A percentile compares a stretch with the other conserved stretches of the same genome.
These are phyloP conservation scores for Hyphantria cunea DNA, from an alignment of 1,140 invertebrate genomes.

Conservation along the genomic window DNA sequence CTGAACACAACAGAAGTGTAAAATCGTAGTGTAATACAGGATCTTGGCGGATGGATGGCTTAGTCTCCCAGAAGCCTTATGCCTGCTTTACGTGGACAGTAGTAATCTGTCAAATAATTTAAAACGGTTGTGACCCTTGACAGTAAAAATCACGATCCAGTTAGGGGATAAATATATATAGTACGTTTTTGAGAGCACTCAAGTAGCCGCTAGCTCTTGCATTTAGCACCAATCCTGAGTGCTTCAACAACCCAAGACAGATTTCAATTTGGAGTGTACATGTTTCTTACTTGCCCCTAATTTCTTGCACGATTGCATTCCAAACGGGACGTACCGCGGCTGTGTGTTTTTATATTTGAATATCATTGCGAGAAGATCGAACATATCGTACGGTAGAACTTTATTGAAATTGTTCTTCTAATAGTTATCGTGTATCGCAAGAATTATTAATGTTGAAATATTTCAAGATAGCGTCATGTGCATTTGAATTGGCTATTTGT, in stretches of 20 bases:
- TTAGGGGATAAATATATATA: too few species aligned
- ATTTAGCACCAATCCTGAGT: slow-evolving; percentile 8
- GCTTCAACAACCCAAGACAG: slow-evolving; percentile 35
- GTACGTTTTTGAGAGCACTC: too few species aligned
- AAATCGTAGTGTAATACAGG: too few species aligned
- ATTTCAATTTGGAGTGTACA: slow-evolving; percentile 45
- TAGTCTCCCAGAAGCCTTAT: too few species aligned
- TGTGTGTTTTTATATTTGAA: slow-evolving; percentile 32
- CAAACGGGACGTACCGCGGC: slow-evolving; percentile 29
- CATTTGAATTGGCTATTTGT: neutral
- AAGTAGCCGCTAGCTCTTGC: neutral
- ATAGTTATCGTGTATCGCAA: neutral
- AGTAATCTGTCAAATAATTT: too few species aligned
- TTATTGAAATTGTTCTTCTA: neutral
- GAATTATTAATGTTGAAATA: neutral
- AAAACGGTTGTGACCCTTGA: too few species aligned
- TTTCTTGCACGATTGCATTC: slow-evolving; percentile 40
- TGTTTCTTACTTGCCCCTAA: slow-evolving; percentile 40
- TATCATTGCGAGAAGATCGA: slow-evolving; percentile 17
- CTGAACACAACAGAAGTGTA: too few species aligned
- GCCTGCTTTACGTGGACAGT: too few species aligned
- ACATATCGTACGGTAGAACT: neutral
- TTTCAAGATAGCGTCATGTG: neutral
- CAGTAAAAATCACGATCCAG: too few species aligned
- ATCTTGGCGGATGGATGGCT: too few species aligned